A percentile compares a stretch with the other conserved stretches of the same genome.
Evolutionary conservation across 1,140 invertebrate genomes (phyloP).

Genomic region (Atta texana): DNA sequence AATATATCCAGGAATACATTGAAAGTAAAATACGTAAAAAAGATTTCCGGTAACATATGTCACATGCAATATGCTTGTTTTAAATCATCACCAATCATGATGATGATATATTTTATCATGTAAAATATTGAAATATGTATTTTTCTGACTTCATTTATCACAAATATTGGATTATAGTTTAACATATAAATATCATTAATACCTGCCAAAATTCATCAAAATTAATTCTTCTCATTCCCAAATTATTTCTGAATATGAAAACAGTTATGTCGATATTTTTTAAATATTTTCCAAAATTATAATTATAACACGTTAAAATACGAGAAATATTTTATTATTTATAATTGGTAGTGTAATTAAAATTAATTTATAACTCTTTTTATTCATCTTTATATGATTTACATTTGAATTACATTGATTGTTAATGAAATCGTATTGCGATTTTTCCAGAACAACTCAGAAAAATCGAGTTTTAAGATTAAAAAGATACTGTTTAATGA

Average conservation of each 20-base stretch:
- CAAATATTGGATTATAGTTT: conserved; percentile 2
- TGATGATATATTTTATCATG: conserved; percentile 35
- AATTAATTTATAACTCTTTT: conserved; percentile 12
- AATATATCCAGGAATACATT: conserved; percentile 23
- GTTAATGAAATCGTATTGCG: neutral
- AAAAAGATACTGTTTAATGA: neutral
- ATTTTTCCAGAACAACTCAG: neutral
- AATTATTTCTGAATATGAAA: conserved; percentile 14
- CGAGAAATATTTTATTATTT: neutral
- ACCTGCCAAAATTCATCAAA: conserved; percentile 2
- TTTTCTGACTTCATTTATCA: conserved; percentile 16
- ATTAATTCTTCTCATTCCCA: neutral
- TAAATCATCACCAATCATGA: conserved; percentile 22
- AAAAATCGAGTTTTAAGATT: neutral
- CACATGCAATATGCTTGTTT: conserved; percentile 3
- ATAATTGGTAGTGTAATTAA: neutral
- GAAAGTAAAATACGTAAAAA: conserved; percentile 17
- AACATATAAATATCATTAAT: neutral
- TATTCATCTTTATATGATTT: neutral
- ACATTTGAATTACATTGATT: neutral
- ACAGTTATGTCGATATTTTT: neutral
- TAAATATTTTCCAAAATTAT: neutral
- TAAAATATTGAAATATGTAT: conserved; percentile 9
- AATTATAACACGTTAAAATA: neutral
- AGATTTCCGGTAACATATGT: conserved; percentile 6